Base-by-base conservation (phyloP, 2,888 invertebrate species). In the Chymomyza fuscimana region DNA sequence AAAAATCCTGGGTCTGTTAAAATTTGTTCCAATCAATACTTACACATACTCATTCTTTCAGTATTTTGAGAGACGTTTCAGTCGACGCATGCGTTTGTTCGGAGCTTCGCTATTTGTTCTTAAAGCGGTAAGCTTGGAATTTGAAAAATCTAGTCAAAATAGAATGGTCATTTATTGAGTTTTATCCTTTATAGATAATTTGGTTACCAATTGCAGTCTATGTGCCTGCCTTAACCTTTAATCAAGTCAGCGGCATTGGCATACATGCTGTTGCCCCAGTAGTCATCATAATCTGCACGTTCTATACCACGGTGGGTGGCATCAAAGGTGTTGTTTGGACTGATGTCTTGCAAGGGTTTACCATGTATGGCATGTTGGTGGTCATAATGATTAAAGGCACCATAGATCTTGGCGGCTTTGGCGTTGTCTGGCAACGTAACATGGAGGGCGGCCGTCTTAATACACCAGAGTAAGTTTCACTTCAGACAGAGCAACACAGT, bases 261-360 rank as follows among this genome's bases (percentile, higher is more conserved):
- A 93, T 97, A 16, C 97, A 97, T 90, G 93, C 95, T 22, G 94
- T 97, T 4, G 96, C 97, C 0, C 95, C 96, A 0, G 94, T 96
- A 36, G 96, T 97, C 4, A 96, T 96, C 89, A 92, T 95, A 25
- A 90, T 91, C 94, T 79, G 96, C 92, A 97, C 97, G 79, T 97
- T 98, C 92, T 98, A 98, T 92, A 98, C 98, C 0, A 96, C 96
- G 65, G 97, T 78, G 95, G 96, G 95, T 80, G 96, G 96, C 73
- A 92, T 96, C 61, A 95, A 95, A 91, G 96, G 96, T 16, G 96
- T 96, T 0, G 95, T 96, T 32, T 96, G 95, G 95, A 95, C 96
- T 0, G 96, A 96, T 86, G 95, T 95, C 5, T 94, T 96, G 61
- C 96, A 96, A 92, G 95, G 95, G 62, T 93, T 95, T 5, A 93